Percentiles rank a stretch among this genome's conserved stretches.
Conservation (phyloP, 2,113 vertebrate genomes). For the Dromaius novaehollandiae region DNA sequence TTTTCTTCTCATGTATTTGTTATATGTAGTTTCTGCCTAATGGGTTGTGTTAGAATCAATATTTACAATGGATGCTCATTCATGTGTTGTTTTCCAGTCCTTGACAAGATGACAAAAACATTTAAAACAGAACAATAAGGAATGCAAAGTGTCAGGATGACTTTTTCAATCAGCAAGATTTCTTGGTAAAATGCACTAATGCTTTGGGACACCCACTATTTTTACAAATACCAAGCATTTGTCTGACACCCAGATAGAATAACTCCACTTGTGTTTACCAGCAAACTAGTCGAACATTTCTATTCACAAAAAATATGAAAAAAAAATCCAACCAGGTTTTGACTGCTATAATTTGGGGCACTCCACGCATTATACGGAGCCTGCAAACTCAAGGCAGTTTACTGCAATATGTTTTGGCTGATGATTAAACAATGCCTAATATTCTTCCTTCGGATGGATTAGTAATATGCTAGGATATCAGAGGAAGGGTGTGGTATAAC, state of each 20-base stretch:
- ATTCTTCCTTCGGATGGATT: neutral
- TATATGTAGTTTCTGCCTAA: neutral
- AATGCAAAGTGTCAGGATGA: neutral
- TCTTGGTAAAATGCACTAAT: neutral
- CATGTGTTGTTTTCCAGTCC: neutral
- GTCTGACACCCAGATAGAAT: neutral
- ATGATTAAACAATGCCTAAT: neutral
- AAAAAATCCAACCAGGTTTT: neutral
- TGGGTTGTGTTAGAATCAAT: slow-evolving; percentile 11
- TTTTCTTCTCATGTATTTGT: neutral
- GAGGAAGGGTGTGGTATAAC: neutral
- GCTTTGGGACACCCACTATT: neutral
- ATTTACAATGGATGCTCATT: slow-evolving; percentile 21
- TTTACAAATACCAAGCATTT: neutral
- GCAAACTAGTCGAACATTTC: neutral
- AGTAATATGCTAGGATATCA: neutral
- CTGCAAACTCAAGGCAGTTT: neutral
- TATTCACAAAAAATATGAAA: neutral
- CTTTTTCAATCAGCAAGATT: neutral
- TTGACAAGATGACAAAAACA: neutral
- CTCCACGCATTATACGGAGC: neutral
- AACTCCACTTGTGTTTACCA: neutral
- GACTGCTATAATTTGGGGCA: neutral
- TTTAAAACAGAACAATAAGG: neutral
- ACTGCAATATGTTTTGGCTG: neutral